Conservation (phyloP, 2,113 vertebrate genomes). For the Melospiza melodia region DNA sequence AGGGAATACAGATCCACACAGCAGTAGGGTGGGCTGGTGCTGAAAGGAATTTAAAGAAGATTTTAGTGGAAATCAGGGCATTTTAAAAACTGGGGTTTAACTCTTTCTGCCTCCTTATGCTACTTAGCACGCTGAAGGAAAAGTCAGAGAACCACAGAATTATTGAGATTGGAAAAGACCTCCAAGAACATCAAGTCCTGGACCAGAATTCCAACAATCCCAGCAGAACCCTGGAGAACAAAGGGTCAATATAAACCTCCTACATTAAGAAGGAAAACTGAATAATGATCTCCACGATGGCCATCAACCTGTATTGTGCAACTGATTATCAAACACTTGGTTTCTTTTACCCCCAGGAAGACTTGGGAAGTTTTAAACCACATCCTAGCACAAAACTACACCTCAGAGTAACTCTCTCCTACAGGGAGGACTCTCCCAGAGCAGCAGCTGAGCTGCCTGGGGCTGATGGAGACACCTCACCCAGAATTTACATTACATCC, state of each 20-base stretch:
- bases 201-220: not conserved
- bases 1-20: slow-evolving; percentile 95
- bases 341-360: not conserved
- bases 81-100: not conserved
- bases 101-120: not conserved
- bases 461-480: not conserved
- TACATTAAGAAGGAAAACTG: not conserved
- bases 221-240: not conserved
- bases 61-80: not conserved
- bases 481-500: not conserved
- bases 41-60: slow-evolving; percentile 42
- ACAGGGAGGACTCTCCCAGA: not conserved
- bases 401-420: not conserved
- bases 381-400: not conserved
- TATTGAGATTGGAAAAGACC: not conserved
- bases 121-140: not conserved
- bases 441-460: not conserved
- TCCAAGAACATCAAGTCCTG: not conserved
- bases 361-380: not conserved
- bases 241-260: not conserved
- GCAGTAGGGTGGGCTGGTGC: slow-evolving; percentile 92
- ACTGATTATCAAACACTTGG: not conserved
- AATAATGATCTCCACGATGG: not conserved
- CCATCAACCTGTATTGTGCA: not conserved
- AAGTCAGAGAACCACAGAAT: not conserved